A percentile compares a stretch with the other conserved stretches of the same genome.
These are phyloP conservation scores for Astatoreochromis straeleni DNA, from an alignment of 2,113 vertebrate genomes.

Conservation along the genomic window DNA sequence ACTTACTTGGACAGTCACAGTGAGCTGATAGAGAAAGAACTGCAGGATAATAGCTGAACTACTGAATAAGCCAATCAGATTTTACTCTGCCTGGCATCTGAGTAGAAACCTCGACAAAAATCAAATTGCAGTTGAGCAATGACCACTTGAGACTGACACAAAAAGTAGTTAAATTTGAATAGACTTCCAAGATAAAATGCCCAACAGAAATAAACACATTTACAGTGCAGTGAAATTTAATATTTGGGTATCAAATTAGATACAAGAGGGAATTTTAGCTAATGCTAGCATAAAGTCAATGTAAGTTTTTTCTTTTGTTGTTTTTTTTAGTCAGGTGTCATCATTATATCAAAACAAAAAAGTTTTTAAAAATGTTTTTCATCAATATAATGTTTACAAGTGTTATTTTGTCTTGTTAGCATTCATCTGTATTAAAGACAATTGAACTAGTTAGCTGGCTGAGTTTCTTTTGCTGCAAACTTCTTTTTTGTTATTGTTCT, in stretches of 20 bases:
- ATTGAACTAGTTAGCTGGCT: not conserved
- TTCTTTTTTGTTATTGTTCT: not conserved
- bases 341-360: not conserved
- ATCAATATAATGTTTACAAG: not conserved
- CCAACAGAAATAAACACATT: not conserved
- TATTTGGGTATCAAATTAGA: not conserved
- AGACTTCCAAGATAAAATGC: not conserved
- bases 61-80: not conserved
- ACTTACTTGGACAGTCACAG: not conserved
- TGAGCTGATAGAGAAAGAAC: not conserved
- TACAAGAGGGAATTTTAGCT: not conserved
- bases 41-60: not conserved
- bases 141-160: not conserved
- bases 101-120: not conserved
- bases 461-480: not conserved
- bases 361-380: not conserved
- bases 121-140: not conserved
- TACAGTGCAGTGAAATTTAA: not conserved
- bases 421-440: not conserved
- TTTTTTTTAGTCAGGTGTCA: not conserved
- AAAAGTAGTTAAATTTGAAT: not conserved
- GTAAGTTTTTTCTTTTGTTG: not conserved
- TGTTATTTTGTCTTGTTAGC: not conserved
- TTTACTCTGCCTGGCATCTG: not conserved
- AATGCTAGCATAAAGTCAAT: not conserved